Conservation (phyloP, 2,888 invertebrate species). For the Terebella lapidaria region DNA sequence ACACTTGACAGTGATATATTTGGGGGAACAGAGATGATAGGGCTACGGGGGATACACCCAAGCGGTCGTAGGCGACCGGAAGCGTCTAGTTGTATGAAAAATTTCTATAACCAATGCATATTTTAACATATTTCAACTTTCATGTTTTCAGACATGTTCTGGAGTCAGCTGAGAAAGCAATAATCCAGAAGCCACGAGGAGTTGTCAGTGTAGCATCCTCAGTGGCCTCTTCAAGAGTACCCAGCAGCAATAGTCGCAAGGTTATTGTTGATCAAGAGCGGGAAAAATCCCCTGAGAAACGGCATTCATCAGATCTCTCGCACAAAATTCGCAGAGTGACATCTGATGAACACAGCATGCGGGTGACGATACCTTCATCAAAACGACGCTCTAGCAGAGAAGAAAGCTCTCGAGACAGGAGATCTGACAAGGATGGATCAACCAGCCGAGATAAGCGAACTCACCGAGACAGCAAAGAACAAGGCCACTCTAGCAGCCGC, state of each 20-base stretch:
- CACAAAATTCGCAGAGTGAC: not conserved
- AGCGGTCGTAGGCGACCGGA: too few relatives aligned
- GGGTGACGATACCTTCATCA: not conserved
- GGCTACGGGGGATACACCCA: too few relatives aligned
- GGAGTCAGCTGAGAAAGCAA: constrained; percentile 1
- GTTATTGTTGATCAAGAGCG: not conserved
- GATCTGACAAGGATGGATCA: too few relatives aligned
- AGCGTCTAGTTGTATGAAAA: too few relatives aligned
- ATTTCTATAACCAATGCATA: too few relatives aligned
- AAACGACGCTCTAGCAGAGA: too few relatives aligned
- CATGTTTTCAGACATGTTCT: not conserved
- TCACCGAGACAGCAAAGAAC: too few relatives aligned
- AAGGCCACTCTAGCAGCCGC: too few relatives aligned
- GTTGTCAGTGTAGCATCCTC: not conserved
- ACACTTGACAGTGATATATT: too few relatives aligned
- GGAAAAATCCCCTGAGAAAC: not conserved
- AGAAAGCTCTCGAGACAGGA: not conserved
- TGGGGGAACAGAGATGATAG: too few relatives aligned
- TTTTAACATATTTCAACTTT: too few relatives aligned
- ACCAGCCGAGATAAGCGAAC: too few relatives aligned
- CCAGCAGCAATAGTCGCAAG: not conserved
- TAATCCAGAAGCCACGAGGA: not conserved
- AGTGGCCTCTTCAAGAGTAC: not conserved
- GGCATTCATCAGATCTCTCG: not conserved
- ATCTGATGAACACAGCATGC: not conserved